Evolutionary conservation across 2,888 invertebrate species (phyloP), one percentile per base, ranked within the genome.

Genomic region (Tipula unca): DNA sequence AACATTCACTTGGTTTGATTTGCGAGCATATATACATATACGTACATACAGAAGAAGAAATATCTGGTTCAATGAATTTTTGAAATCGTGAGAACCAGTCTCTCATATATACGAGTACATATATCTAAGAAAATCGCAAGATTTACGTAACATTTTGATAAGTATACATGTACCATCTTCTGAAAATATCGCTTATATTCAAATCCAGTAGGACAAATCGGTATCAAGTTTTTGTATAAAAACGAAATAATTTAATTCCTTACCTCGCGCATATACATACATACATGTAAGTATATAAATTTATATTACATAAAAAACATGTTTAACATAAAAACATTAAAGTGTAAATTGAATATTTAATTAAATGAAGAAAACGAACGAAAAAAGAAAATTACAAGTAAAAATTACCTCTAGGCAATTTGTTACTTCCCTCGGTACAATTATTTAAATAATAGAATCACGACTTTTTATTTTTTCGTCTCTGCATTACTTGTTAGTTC

Each of bases 341-440:
- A 69, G 69, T 69, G 69, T 69, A 69, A 69, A 69, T 69, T 69
- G 69, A 6, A 69, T 69, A 69, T 69, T 69, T 69, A 69, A 69
- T 69, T 69, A 69, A 69, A 69, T 69, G 69, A 69, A 69, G 69
- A 69, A 69, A 69, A 69, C 69, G 69, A 2, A 69, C 10, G 69
- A 25, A 69, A 69, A 69, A 69, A 25, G 69, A 69, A 69, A 69
- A 69, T 69, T 69, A 69, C 69, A 69, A 69, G 25, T 69, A 25
- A 69, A 69, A 69, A 69, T 20, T 69, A 69, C 25, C 69, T 69
- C 25, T 10, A 69, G 69, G 69, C 69, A 25, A 69, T 69, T 69
- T 69, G 69, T 69, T 69, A 69, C 69, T 69, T 69, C 69, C 69
- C 69, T 69, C 69, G 69, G 69, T 69, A 69, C 25, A 69, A 69